Evolutionary conservation across 2,113 vertebrate species (phyloP), one percentile per base, ranked within the genome.

Genomic region (Ahaetulla prasina): DNA sequence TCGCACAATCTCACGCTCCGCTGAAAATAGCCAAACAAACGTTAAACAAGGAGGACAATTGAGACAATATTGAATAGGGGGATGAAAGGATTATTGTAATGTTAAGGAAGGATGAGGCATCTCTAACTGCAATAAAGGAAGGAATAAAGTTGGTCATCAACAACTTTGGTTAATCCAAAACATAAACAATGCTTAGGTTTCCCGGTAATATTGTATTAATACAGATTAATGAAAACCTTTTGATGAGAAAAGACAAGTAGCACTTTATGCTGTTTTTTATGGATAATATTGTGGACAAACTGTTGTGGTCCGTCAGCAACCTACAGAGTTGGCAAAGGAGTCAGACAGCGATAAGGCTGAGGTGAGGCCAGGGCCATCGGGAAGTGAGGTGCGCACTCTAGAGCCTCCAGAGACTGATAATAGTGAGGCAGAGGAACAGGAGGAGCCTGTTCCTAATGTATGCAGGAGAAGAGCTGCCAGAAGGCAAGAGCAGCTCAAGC

Each of bases 1-100:
- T 80, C 98, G 97, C 95, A 98, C 97, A 96, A 98, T 98, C 97
- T 98, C 98, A 96, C 97, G 97, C 96, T 99, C 98, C 47, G 98
- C 98, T 98, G 96, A 94, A 68, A 68, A 68, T 68, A 68, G 4
- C 63, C 63, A 68, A 68, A 68, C 12, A 25, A 94, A 85, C 0
- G 88, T 74, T 6, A 63, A 91, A 80, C 0, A 87, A 23, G 49
- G 54, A 45, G 1, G 30, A n/a, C 30, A 30, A n/a, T 68, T n/a
- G 63, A 68, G n/a, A 68, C 30, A 68, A 68, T 11, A 68, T n/a
- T 16, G 60, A 68, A 68, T 68, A 68, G 30, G 30, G 12, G 30
- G 4, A 68, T n/a, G 30, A 68, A 68, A 4, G 27, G 30, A 68
- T 68, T 68, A 68, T 68, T 12, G 60, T 68, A 68, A 68, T n/a